Conservation (phyloP, 2,888 invertebrate genomes). For the Drosophila macrospina region DNA sequence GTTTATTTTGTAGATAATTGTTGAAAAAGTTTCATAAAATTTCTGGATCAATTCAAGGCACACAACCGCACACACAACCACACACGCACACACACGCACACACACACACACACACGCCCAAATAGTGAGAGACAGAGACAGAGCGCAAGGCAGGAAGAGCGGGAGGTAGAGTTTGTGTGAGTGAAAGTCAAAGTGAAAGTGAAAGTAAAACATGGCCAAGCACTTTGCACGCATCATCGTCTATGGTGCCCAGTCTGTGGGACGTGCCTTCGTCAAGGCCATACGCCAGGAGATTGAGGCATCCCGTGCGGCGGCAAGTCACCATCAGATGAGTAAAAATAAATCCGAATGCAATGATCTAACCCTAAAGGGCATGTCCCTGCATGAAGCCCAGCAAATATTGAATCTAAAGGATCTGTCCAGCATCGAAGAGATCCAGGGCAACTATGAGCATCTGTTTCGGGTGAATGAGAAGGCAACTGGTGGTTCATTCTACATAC, state of each 20-base stretch:
- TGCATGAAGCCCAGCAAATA: constrained; percentile 96
- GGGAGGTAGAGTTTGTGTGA: neutral
- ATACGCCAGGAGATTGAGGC: constrained; percentile 94
- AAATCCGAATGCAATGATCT: constrained; percentile 86
- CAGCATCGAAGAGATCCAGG: constrained; percentile 89
- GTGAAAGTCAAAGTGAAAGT: neutral
- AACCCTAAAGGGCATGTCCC: constrained; percentile 35
- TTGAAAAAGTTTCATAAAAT: constrained; percentile 35
- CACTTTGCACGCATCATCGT: constrained; percentile 95
- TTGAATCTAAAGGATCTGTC: constrained; percentile 91
- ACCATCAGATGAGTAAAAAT: constrained; percentile 87
- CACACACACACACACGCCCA: constrained; percentile 23
- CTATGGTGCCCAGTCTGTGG: constrained; percentile 94
- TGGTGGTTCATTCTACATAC: constrained; percentile 98
- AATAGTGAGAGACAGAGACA: constrained; percentile 8
- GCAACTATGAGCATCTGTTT: constrained; percentile 94
- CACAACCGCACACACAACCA: too few species aligned
- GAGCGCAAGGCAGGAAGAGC: neutral
- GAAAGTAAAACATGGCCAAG: constrained; percentile 92
- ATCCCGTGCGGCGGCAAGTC: constrained; percentile 93
- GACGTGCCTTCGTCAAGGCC: constrained; percentile 95
- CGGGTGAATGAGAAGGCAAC: constrained; percentile 94
- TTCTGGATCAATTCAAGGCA: constrained; percentile 30
- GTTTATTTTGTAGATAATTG: constrained; percentile 33
- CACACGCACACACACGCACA: constrained; percentile 24